phyloP scores from a whole-genome alignment of 2,113 vertebrate species.

The Leuciscus idus region DNA sequence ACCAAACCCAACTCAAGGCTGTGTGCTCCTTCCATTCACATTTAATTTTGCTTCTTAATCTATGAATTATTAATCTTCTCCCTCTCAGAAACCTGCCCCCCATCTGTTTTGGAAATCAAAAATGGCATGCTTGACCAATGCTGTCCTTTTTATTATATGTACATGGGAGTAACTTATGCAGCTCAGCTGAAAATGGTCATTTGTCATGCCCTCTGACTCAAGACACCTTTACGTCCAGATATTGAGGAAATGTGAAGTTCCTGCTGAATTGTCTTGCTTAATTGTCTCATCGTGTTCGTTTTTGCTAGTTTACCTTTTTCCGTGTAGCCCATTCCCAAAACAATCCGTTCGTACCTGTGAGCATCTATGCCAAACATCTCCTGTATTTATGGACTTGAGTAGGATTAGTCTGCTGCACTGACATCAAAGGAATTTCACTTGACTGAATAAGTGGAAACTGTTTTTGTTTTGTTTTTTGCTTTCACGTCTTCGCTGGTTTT shows the following conservation, averaged over 20 bases:
- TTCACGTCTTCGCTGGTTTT: conserved; percentile 41
- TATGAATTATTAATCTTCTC: conserved; percentile 17
- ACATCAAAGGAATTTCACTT: not conserved
- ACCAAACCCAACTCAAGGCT: not conserved
- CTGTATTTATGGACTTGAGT: conserved; percentile 32
- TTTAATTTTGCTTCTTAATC: not conserved
- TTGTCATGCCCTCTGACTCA: not conserved
- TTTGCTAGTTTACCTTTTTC: not conserved
- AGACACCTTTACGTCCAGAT: not conserved
- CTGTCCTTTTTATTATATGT: conserved; percentile 1
- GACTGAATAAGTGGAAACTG: not conserved
- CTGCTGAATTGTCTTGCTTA: not conserved
- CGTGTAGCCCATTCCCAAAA: not conserved
- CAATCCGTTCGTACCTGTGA: not conserved
- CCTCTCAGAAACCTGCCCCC: not conserved
- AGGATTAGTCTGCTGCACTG: conserved; percentile 49
- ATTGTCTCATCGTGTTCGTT: not conserved
- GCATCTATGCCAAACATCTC: not conserved
- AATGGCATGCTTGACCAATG: conserved; percentile 16
- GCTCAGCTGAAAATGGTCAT: not conserved
- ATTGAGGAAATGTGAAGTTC: conserved; percentile 1
- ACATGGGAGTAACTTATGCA: not conserved
- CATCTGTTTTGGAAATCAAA: not conserved
- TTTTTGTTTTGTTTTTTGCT: not conserved
- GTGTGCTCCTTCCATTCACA: not conserved